Conservation (phyloP, 2,888 invertebrate genomes). For the Apodemia duryi region DNA sequence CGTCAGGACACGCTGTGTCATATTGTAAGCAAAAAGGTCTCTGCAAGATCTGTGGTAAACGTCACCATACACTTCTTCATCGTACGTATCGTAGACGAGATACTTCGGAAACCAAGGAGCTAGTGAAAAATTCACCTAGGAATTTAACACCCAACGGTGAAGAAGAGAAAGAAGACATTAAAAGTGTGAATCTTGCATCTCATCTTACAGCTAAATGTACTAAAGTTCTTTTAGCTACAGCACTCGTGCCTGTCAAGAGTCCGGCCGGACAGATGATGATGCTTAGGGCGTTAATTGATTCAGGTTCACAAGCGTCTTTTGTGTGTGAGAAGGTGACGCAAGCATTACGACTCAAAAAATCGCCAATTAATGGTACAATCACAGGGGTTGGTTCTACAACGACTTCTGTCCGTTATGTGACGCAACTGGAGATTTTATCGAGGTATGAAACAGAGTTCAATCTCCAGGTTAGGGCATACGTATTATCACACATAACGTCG, state of each 20-base stretch:
- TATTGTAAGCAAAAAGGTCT: not conserved
- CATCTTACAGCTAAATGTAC: slow-evolving; percentile 21
- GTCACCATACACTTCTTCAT: slow-evolving; percentile 11
- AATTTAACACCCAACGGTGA: not conserved
- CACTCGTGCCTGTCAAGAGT: slow-evolving; percentile 27
- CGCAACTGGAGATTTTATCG: slow-evolving; percentile 17
- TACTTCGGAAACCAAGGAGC: not conserved
- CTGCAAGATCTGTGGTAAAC: slow-evolving; percentile 6
- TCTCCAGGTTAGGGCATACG: slow-evolving; percentile 15
- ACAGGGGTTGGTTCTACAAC: slow-evolving; percentile 29
- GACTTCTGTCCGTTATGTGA: slow-evolving; percentile 25
- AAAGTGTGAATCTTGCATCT: slow-evolving; percentile 16
- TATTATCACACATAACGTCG: slow-evolving; percentile 13
- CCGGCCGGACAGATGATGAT: slow-evolving; percentile 26
- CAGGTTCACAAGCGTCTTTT: slow-evolving; percentile 33
- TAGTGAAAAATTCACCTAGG: not conserved
- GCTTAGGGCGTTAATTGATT: slow-evolving; percentile 33
- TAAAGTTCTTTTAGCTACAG: slow-evolving; percentile 33
- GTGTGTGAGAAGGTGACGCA: slow-evolving; percentile 30
- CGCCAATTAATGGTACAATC: slow-evolving; percentile 22
- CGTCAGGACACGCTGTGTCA: not conserved
- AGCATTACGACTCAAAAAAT: slow-evolving; percentile 17
- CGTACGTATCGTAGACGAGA: not conserved
- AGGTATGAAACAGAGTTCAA: slow-evolving; percentile 12
- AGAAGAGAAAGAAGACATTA: not conserved